Evolutionary conservation across 2,797 vertebrate species (phyloP).

Genomic region (Mormyrus proboscirostris): DNA sequence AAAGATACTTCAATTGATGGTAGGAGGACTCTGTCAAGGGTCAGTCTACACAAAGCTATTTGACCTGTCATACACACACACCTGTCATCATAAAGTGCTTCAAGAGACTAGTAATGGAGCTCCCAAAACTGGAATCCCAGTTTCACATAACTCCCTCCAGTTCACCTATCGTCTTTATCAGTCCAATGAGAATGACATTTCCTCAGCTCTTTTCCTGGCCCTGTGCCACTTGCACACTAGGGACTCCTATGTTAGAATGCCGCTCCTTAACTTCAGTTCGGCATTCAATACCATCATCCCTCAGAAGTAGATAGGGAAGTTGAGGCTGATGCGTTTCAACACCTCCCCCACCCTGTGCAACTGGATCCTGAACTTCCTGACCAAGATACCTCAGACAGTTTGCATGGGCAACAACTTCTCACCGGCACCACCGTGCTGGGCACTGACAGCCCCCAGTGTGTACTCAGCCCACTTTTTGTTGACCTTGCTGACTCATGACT

Average conservation of each 20-base stretch:
- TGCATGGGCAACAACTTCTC: not conserved
- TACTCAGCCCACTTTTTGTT: not conserved
- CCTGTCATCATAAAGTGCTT: not conserved
- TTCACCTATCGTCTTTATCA: not conserved
- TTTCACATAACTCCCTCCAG: not conserved
- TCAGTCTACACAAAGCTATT: not conserved
- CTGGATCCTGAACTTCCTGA: conserved; percentile 2
- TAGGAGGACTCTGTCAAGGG: not conserved
- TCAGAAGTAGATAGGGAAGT: not conserved
- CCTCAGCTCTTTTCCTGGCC: not conserved
- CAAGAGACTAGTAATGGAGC: not conserved
- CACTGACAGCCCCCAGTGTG: not conserved
- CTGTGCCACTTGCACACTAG: not conserved
- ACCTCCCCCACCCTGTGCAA: not conserved
- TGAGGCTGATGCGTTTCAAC: not conserved
- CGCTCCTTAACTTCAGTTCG: not conserved
- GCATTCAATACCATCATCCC: not conserved
- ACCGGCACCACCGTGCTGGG: not conserved
- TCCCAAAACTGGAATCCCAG: not conserved
- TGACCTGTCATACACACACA: not conserved
- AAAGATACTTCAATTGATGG: not conserved
- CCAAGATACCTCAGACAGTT: not conserved
- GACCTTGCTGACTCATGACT: not conserved
- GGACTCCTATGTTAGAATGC: not conserved
- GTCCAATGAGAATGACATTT: not conserved